Percentiles rank a stretch among this genome's conserved stretches.
These are phyloP conservation scores for Microctenopoma steveboyesi DNA, from an alignment of 2,797 vertebrate genomes.

Conservation along the genomic window DNA sequence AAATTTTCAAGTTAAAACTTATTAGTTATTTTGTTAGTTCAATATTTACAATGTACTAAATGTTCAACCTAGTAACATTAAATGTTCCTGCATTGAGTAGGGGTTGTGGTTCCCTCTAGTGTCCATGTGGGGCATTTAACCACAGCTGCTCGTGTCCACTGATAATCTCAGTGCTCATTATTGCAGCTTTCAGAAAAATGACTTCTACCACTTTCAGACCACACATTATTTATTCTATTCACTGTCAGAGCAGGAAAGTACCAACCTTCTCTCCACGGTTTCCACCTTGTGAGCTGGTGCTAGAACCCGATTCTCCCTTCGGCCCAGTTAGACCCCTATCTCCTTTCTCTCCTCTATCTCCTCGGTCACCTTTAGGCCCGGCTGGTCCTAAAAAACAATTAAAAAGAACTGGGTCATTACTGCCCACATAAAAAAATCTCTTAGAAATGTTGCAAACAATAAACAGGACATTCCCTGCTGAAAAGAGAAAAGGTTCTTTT, in stretches of 20 bases:
- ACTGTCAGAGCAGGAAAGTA: neutral
- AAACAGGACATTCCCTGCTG: slow-evolving; percentile 34
- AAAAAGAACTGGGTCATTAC: slow-evolving; percentile 43
- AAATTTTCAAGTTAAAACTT: too few relatives aligned
- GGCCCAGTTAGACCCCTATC: slow-evolving; percentile 80
- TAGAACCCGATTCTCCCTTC: slow-evolving; percentile 82
- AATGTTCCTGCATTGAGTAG: neutral
- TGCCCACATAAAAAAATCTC: slow-evolving; percentile 41
- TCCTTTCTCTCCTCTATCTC: slow-evolving; percentile 82
- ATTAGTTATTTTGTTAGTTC: too few relatives aligned
- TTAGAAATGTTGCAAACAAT: slow-evolving; percentile 49
- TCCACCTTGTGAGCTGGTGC: slow-evolving; percentile 53
- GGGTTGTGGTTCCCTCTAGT: slow-evolving; percentile 47
- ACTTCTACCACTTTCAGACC: neutral
- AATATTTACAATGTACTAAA: neutral
- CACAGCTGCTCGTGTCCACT: neutral
- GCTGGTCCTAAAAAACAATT: slow-evolving; percentile 44
- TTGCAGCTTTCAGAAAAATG: neutral
- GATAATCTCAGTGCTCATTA: neutral
- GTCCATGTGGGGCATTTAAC: slow-evolving; percentile 7
- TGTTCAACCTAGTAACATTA: neutral
- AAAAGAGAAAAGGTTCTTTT: slow-evolving; percentile 16
- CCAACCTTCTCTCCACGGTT: slow-evolving; percentile 71
- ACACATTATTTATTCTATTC: neutral
- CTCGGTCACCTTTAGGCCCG: slow-evolving; percentile 77